Base-by-base conservation (phyloP, 2,113 vertebrate genomes). In the Esox niger region DNA sequence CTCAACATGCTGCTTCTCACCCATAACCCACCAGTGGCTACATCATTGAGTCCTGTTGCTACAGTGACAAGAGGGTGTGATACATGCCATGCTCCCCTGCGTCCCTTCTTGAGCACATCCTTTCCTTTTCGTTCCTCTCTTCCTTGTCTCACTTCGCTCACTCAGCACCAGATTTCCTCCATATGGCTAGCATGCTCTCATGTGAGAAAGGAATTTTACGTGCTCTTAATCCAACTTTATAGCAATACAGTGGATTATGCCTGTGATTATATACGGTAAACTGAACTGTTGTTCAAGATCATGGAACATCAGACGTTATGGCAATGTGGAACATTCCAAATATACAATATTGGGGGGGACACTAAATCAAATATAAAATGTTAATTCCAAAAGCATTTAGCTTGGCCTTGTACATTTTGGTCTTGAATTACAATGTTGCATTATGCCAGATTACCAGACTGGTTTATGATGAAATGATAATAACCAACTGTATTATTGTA, bases 141-240 rank as follows among this genome's bases (percentile, higher is more conserved):
- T 4, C 20, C 33, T 43, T n/a, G 21, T 17, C 17, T 38, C 9
- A 26, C 10, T 54, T 66, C 23, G 3, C n/a, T 25, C 26, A 15
- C 4, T 47, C 1, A 54, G 35, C 23, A 33, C 47, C 11, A 31
- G 21, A 20, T 43, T 64, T 73, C 65, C 71, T 58, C 62, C 71
- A 75, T 79, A 73, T 75, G 68, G 73, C 35, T 20, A 32, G 49
- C 75, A 75, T 71, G 77, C 68, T 52, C 56, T 56, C 38, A 27
- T 64, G 62, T 43, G 17, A 77, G 33, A 78, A 62, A 27, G n/a
- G 67, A 60, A 70, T 69, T 77, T 78, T 76, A 79, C 65, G 52
- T 47, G 62, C 1, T 10, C 25, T 75, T 64, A 69, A 69, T 68
- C 29, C 47, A 47, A 30, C 35, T 29, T 35, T 61, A 30, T 66